phyloP scores from a whole-genome alignment of 2,888 invertebrate genomes.

The Brenthis ino region DNA sequence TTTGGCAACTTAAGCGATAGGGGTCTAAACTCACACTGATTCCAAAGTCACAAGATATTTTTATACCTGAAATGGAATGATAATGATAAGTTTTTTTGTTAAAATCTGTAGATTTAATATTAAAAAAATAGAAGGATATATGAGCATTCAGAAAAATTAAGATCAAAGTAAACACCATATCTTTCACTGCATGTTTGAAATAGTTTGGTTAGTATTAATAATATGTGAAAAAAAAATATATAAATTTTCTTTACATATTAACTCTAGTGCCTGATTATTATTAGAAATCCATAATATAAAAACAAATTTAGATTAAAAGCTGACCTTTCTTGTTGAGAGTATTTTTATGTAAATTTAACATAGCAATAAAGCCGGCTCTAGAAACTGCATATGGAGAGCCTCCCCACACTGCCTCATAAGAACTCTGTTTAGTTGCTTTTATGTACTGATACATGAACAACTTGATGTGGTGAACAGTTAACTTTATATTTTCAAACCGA shows the following conservation, averaged over 20 bases:
- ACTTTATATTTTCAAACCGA: not conserved
- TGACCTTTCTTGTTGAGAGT: not conserved
- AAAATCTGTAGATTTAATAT: no score
- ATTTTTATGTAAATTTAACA: slow-evolving; percentile 8
- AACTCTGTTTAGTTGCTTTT: not conserved
- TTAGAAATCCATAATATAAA: no score
- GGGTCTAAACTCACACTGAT: not conserved
- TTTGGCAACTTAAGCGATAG: no score
- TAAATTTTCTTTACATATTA: no score
- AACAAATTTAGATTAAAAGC: not conserved
- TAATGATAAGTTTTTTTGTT: no score
- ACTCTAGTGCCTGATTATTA: no score
- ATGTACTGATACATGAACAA: not conserved
- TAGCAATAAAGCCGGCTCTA: slow-evolving; percentile 7
- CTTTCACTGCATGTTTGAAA: no score
- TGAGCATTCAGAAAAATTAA: no score
- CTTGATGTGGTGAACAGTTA: not conserved
- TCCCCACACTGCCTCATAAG: not conserved
- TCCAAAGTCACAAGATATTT: not conserved
- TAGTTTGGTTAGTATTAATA: no score
- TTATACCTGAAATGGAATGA: slow-evolving; percentile 1
- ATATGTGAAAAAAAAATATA: no score
- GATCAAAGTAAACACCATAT: no score
- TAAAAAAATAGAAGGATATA: no score
- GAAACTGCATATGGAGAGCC: slow-evolving; percentile 3